Conservation (phyloP, 2,797 vertebrate genomes). For the Sorex maritimensis region DNA sequence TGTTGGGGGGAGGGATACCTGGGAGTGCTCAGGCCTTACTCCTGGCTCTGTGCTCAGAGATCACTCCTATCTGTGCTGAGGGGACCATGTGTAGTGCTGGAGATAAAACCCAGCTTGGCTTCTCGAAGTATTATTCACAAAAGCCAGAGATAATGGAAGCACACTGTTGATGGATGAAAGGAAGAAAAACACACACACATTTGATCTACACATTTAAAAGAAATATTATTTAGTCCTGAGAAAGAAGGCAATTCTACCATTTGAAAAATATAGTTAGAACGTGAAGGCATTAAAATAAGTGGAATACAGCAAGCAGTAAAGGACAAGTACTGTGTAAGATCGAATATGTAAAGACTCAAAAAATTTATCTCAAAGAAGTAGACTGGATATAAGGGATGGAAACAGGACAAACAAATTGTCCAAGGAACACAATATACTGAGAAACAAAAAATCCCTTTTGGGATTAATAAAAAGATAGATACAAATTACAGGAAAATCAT, state of each 20-base stretch:
- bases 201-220: background rate
- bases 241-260: background rate
- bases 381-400: background rate
- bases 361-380: background rate
- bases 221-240: background rate
- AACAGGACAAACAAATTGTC: accelerated
- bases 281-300: background rate
- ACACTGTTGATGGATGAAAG: background rate
- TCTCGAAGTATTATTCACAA: background rate
- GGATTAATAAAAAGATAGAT: background rate
- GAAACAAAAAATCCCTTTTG: too few species aligned
- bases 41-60: too few species aligned
- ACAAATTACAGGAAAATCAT: background rate
- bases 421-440: too few species aligned
- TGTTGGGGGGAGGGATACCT: too few species aligned
- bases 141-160: background rate
- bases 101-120: too few species aligned
- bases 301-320: background rate
- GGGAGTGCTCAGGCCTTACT: too few species aligned
- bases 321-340: background rate
- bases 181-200: background rate
- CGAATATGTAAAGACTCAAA: background rate
- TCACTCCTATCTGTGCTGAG: too few species aligned
- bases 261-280: background rate
- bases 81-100: too few species aligned